Base-by-base conservation (phyloP, 2,888 invertebrate genomes). In the Papilio demoleus region DNA sequence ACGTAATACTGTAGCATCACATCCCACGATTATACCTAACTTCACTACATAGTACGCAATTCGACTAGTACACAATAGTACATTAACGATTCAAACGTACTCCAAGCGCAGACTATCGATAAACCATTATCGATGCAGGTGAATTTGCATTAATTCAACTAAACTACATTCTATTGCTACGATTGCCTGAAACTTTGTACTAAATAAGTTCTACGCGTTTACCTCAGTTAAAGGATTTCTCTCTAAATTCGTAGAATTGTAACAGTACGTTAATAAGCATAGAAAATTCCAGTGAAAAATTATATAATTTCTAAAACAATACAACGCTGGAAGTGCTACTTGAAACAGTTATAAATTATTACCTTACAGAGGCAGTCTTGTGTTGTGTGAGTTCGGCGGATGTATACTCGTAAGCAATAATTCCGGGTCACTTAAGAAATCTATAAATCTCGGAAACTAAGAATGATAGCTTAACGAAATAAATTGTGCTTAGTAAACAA, bases 91-190 rank as follows among this genome's bases (percentile, higher is more conserved):
- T 58, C 58, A 58, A 31, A 58, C 17, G 58, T 58, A 34, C 58
- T 24, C 27, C 19, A 34, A 19, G 17, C 17, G 27, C 34, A 19
- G 17, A 34, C 31, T 34, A 58, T 58, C 58, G 34, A 58, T 17
- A 58, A 58, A 58, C 58, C 58, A 34, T 58, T 58, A 58, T 1
- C 34, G 31, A 58, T 58, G 58, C 58, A 58, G 58, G 34, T 34
- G 58, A 58, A 56, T 58, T 58, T 58, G 58, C 58, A 58, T 58
- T 34, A 58, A 58, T 58, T 58, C 58, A 58, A 58, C 58, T 34
- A 17, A 34, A 58, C 34, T 58, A 17, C 17, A 58, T 58, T 58
- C 58, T 58, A 58, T 58, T 34, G 17, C 34, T 58, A 6, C 11
- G 34, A 58, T 34, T 58, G 58, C 17, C 58, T 34, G 17, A 58